Conservation (phyloP, 2,888 invertebrate species). For the Cyclophora albipunctata region DNA sequence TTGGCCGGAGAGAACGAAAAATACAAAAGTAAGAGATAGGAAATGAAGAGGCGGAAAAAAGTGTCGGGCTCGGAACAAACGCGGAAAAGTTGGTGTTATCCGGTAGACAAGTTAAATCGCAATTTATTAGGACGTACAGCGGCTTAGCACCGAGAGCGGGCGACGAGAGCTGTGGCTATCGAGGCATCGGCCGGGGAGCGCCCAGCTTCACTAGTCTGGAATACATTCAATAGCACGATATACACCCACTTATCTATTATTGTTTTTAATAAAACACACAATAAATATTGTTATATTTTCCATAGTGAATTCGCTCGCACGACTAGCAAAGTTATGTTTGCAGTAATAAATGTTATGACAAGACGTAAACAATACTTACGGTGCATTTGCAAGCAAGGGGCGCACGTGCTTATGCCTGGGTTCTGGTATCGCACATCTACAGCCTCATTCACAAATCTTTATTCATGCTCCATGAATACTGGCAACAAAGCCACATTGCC, state of each 20-base stretch:
- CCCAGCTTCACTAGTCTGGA: conserved; percentile 13
- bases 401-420: conserved; percentile 59
- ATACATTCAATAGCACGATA: too few relatives aligned
- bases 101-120: conserved; percentile 75
- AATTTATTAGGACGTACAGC: conserved; percentile 72
- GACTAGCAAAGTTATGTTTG: too few relatives aligned
- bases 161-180: too few relatives aligned
- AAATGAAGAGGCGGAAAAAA: conserved; percentile 76
- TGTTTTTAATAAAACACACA: too few relatives aligned
- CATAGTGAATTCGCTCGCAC: too few relatives aligned
- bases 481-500: conserved; percentile 17
- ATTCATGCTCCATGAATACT: conserved; percentile 38
- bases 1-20: conserved; percentile 69
- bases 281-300: too few relatives aligned
- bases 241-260: too few relatives aligned
- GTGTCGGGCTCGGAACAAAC: conserved; percentile 73
- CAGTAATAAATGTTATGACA: conserved; percentile 11
- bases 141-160: conserved; percentile 49
- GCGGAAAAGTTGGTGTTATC: conserved; percentile 74
- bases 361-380: conserved; percentile 19
- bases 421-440: conserved; percentile 58
- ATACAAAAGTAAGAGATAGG: conserved; percentile 76
- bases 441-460: conserved; percentile 52
- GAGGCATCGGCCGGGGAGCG: conserved; percentile 17
- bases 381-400: conserved; percentile 31